phyloP scores from a whole-genome alignment of 2,113 vertebrate species.

The Daboia siamensis region DNA sequence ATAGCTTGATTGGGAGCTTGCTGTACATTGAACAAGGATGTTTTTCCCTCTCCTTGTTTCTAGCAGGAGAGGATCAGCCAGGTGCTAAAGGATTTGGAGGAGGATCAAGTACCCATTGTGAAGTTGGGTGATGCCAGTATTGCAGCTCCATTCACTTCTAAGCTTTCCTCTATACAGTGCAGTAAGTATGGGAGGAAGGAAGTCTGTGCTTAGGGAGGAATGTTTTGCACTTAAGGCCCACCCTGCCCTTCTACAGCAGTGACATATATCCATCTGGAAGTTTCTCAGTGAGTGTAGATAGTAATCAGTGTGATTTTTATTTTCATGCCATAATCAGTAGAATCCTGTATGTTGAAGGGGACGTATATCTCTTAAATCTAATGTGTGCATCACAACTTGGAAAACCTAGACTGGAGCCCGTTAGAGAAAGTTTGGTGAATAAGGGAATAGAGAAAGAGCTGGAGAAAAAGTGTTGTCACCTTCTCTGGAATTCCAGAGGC shows the following conservation, averaged over 20 bases:
- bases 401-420: background rate
- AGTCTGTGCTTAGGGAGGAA: background rate
- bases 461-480: too few species aligned
- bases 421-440: background rate
- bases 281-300: background rate
- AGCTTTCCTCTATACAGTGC: constrained; percentile 96
- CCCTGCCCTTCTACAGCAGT: background rate
- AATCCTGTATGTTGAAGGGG: background rate
- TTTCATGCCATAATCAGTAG: background rate
- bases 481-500: background rate
- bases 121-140: constrained; percentile 97
- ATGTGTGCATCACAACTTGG: background rate
- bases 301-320: background rate
- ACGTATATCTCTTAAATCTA: background rate
- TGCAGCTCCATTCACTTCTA: constrained; percentile 95
- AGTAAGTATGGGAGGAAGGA: constrained; percentile 72
- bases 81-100: constrained; percentile 91
- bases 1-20: background rate
- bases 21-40: background rate
- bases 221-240: background rate
- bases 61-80: constrained; percentile 89
- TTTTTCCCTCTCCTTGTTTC: fast-evolving
- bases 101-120: constrained; percentile 87
- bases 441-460: background rate
- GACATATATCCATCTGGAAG: background rate